Percentiles rank a stretch among this genome's conserved stretches.
Evolutionary conservation across 2,113 vertebrate genomes (phyloP).

Genomic region (Raja brachyura): DNA sequence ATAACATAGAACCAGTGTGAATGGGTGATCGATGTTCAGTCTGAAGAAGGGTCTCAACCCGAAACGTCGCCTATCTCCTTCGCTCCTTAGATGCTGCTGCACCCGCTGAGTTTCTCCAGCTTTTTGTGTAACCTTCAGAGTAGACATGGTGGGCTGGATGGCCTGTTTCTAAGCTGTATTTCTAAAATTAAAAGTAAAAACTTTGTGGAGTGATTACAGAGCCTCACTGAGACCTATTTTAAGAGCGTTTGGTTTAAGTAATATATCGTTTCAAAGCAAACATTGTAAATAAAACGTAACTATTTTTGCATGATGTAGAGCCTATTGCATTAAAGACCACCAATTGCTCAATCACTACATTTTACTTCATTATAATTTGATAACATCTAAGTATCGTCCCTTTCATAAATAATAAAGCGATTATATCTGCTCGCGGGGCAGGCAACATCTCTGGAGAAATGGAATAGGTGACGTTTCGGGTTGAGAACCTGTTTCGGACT

Average conservation of each 20-base stretch:
- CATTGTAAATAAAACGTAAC: neutral
- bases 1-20: no score
- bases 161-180: no score
- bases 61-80: no score
- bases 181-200: no score
- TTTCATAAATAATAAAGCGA: conserved; percentile 1
- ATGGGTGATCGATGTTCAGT: no score
- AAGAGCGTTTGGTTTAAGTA: neutral
- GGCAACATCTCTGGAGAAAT: neutral
- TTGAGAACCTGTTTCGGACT: no score
- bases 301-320: neutral
- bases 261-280: neutral
- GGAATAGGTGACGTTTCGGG: no score
- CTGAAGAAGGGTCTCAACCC: no score
- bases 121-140: no score
- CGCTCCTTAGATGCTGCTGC: no score
- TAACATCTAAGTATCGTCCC: neutral
- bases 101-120: no score
- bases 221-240: neutral
- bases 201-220: neutral
- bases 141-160: no score
- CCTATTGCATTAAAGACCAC: neutral
- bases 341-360: neutral
- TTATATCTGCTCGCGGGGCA: neutral
- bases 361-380: neutral